Percentiles rank a stretch among this genome's conserved stretches.
These are phyloP conservation scores for Chaetops frenatus DNA, from an alignment of 2,113 vertebrate genomes.

Conservation along the genomic window DNA sequence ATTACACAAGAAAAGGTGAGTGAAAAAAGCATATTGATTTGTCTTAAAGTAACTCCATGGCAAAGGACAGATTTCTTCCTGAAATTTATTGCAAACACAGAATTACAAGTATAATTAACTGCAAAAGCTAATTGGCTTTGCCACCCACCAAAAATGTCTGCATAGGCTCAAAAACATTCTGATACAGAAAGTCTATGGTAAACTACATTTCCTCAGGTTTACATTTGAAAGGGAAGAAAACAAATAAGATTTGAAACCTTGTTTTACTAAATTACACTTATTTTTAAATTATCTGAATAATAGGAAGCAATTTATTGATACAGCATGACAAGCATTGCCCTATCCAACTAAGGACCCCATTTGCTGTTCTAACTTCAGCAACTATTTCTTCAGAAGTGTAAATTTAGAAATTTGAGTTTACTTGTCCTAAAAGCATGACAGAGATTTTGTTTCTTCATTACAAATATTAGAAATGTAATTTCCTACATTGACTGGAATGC, in stretches of 20 bases:
- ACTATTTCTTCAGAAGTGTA: background rate
- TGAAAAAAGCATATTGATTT: background rate
- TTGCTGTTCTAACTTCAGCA: background rate
- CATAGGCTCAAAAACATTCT: background rate
- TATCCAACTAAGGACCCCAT: background rate
- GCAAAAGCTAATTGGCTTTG: background rate
- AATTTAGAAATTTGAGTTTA: background rate
- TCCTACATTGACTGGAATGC: background rate
- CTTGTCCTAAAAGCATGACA: background rate
- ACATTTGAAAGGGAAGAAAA: background rate
- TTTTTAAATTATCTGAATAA: background rate
- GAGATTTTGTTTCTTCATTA: background rate
- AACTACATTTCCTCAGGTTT: background rate
- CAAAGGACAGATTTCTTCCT: background rate
- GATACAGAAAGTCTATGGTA: background rate
- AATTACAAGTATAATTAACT: background rate
- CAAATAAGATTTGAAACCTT: rapidly evolving
- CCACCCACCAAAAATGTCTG: background rate
- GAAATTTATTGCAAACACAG: background rate
- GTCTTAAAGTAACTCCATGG: background rate
- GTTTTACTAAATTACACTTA: background rate
- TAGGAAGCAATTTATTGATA: background rate
- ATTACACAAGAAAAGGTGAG: background rate
- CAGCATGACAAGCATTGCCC: background rate
- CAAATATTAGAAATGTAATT: background rate